Evolutionary conservation across 1,140 invertebrate genomes (phyloP).

Genomic region (Trichonephila inaurata): DNA sequence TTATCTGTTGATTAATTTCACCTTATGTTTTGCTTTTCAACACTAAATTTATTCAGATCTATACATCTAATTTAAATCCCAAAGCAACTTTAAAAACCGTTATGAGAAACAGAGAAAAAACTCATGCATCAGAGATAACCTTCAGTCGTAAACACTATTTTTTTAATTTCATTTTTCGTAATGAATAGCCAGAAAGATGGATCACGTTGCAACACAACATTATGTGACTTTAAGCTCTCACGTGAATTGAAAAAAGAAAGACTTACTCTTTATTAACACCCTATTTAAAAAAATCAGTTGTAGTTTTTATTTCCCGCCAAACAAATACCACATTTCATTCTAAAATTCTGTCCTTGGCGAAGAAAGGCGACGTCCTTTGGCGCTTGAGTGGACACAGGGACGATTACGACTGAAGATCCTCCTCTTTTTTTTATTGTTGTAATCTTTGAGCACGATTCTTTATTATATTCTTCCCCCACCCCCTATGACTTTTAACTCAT

Average conservation of each 20-base stretch:
- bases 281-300: neutral
- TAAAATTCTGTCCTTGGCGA: neutral
- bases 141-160: neutral
- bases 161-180: neutral
- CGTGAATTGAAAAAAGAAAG: neutral
- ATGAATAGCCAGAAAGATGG: neutral
- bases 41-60: neutral
- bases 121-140: neutral
- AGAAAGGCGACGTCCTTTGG: neutral
- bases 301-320: neutral
- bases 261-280: neutral
- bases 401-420: neutral
- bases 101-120: neutral
- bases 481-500: slow-evolving; percentile 6
- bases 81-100: neutral
- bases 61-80: neutral
- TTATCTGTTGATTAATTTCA: neutral
- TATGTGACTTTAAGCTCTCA: neutral
- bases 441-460: neutral
- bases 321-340: neutral
- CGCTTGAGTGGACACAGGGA: slow-evolving; percentile 14
- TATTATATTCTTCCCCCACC: neutral
- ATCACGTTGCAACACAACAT: neutral
- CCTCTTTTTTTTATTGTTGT: neutral
- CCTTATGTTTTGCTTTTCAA: neutral